Evolutionary conservation across 2,888 invertebrate species (phyloP).

Genomic region (Phrixothrix hirtus): DNA sequence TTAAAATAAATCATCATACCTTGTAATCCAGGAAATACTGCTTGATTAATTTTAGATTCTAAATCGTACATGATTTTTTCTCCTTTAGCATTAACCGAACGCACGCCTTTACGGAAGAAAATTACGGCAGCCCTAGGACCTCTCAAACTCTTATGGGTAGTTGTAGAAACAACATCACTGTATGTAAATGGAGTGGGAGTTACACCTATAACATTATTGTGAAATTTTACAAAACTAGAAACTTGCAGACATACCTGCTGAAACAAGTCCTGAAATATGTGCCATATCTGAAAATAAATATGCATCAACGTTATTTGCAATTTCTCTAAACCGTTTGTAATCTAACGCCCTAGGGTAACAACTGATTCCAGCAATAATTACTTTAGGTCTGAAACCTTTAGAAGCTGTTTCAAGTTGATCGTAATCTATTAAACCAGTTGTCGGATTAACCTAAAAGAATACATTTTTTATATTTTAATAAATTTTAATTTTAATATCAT

Average conservation of each 20-base stretch:
- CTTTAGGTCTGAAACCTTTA: conserved; percentile 83
- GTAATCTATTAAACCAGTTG: conserved; percentile 90
- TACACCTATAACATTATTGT: no score
- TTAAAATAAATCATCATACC: conserved; percentile 58
- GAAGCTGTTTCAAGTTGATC: conserved; percentile 83
- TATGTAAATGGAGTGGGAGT: conserved; percentile 89
- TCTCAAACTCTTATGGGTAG: conserved; percentile 92
- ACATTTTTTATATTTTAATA: no score
- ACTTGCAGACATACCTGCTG: no score
- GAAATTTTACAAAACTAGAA: no score
- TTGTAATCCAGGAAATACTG: conserved; percentile 93
- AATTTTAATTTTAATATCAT: no score
- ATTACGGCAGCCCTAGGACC: conserved; percentile 89
- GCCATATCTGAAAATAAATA: conserved; percentile 95
- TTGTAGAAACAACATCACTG: conserved; percentile 91
- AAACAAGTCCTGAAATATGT: conserved; percentile 90
- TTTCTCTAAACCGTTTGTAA: conserved; percentile 84
- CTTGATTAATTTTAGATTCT: conserved; percentile 84
- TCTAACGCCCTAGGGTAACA: conserved; percentile 93
- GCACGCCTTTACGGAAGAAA: conserved; percentile 89
- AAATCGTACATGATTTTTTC: conserved; percentile 85
- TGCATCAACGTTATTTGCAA: conserved; percentile 82
- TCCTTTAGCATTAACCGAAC: conserved; percentile 77
- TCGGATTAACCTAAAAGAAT: conserved; percentile 72
- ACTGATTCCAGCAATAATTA: conserved; percentile 93